Conservation (phyloP, 2,113 vertebrate genomes). For the Hystrix brachyura region DNA sequence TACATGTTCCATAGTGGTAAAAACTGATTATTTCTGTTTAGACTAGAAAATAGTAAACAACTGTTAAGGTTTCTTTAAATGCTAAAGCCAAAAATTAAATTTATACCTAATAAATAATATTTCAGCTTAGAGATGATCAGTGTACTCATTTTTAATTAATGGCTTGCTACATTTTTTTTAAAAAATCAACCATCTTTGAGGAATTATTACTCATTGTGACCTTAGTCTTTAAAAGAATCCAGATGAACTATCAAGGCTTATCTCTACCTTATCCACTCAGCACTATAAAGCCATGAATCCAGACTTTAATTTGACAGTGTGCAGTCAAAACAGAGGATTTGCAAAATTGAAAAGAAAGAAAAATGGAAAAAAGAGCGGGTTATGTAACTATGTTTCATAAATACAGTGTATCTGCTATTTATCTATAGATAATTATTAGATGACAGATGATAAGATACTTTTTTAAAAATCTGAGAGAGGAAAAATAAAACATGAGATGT, state of each 20-base stretch:
- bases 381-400: background rate
- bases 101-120: background rate
- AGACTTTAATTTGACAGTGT: background rate
- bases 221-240: background rate
- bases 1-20: background rate
- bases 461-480: background rate
- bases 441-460: background rate
- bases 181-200: background rate
- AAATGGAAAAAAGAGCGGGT: background rate
- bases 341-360: background rate
- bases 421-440: slow-evolving; percentile 6
- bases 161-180: background rate
- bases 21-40: slow-evolving; percentile 36
- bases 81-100: slow-evolving; percentile 33
- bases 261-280: background rate
- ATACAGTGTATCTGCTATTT: background rate
- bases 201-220: slow-evolving; percentile 34
- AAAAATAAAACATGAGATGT: slow-evolving; percentile 35
- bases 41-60: slow-evolving; percentile 47
- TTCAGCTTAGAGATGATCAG: background rate
- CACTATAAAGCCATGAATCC: background rate
- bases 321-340: background rate
- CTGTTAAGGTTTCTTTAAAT: background rate
- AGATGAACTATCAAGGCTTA: background rate
- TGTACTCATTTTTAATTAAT: slow-evolving; percentile 33